Conservation (phyloP, 2,888 invertebrate species). For the Baronia brevicornis region DNA sequence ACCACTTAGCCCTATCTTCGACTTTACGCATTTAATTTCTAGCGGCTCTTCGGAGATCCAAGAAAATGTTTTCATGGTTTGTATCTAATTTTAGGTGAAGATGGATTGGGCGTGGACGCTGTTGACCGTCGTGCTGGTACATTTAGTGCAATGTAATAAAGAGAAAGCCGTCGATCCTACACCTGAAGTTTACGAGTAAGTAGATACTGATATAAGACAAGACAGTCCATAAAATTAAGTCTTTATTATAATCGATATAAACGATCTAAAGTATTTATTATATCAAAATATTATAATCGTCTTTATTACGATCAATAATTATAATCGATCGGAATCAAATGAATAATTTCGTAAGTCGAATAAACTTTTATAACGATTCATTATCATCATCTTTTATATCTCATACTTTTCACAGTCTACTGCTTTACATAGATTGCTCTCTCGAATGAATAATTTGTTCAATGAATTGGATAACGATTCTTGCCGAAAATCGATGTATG, state of each 20-base stretch:
- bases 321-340: neutral
- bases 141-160: conserved; percentile 36
- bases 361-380: neutral
- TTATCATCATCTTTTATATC: no score
- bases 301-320: no score
- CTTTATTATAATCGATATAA: no score
- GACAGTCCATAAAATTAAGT: no score
- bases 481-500: no score
- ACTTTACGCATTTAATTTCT: neutral
- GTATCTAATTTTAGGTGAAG: conserved; percentile 24
- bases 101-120: conserved; percentile 37
- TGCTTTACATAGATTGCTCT: no score
- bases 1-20: neutral
- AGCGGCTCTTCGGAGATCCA: neutral
- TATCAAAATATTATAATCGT: no score
- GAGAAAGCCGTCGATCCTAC: conserved; percentile 27
- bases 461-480: no score
- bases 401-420: no score
- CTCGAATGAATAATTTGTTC: no score
- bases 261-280: no score
- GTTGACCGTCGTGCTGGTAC: conserved; percentile 30
- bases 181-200: conserved; percentile 46
- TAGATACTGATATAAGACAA: conserved; percentile 14
- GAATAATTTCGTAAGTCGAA: neutral
- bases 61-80: neutral